A percentile compares a stretch with the other conserved stretches of the same genome.
phyloP scores from a whole-genome alignment of 2,888 invertebrate genomes.

The Drosophila prolongata region DNA sequence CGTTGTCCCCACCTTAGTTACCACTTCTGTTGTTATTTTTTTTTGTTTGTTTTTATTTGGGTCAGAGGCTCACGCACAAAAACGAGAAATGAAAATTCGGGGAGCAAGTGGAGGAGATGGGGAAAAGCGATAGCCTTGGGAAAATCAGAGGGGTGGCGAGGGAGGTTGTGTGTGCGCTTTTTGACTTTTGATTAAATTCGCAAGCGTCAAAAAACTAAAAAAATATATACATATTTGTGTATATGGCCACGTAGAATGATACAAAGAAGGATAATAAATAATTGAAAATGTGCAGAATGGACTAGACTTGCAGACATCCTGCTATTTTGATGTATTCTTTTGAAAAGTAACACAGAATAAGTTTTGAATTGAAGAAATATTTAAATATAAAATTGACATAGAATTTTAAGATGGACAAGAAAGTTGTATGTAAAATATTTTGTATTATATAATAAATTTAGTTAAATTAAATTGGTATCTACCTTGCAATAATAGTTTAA shows the following conservation, averaged over 20 bases:
- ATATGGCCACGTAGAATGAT: constrained; percentile 7
- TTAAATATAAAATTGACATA: too few species aligned
- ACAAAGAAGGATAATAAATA: constrained; percentile 16
- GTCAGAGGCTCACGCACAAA: constrained; percentile 53
- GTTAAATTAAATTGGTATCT: too few species aligned
- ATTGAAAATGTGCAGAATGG: background rate
- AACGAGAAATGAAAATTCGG: constrained; percentile 23
- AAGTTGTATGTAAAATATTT: too few species aligned
- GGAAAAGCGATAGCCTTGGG: constrained; percentile 7
- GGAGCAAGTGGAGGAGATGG: constrained; percentile 1
- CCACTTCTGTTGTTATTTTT: constrained; percentile 32
- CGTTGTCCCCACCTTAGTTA: constrained; percentile 22
- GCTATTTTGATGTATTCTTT: too few species aligned
- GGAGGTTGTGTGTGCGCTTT: constrained; percentile 36
- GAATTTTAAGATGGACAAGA: too few species aligned
- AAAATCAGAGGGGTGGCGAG: constrained; percentile 19
- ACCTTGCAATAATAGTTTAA: too few species aligned
- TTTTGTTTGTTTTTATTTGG: constrained; percentile 55
- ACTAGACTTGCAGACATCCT: background rate
- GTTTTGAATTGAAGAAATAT: too few species aligned
- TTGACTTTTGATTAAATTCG: constrained; percentile 78
- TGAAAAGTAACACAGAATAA: too few species aligned
- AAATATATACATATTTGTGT: constrained; percentile 22
- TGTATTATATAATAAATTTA: too few species aligned
- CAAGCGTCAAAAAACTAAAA: constrained; percentile 60